Evolutionary conservation across 1,140 invertebrate genomes (phyloP).

Genomic region (Anthonomus grandis): DNA sequence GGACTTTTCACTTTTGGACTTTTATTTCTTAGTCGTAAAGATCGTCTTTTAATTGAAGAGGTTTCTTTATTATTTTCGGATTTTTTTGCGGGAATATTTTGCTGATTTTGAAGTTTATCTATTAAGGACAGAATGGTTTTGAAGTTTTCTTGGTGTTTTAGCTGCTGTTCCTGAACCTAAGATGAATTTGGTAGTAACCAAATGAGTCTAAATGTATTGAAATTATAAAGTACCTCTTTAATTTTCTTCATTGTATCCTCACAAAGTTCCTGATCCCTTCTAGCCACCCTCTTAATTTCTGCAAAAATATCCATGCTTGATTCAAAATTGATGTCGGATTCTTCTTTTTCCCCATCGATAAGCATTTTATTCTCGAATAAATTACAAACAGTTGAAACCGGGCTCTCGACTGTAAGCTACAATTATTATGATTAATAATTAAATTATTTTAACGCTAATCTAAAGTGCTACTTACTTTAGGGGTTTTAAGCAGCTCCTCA

Average conservation of each 20-base stretch:
- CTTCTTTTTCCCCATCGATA: conserved; percentile 1
- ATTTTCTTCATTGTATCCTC: conserved; percentile 1
- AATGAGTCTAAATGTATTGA: too few species aligned
- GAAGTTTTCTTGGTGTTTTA: too few species aligned
- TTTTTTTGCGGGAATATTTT: too few species aligned
- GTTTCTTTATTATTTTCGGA: too few species aligned
- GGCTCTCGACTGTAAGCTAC: not conserved
- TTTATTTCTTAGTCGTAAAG: too few species aligned
- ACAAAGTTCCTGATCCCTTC: conserved; percentile 1
- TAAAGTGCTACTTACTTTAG: not conserved
- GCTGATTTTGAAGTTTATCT: too few species aligned
- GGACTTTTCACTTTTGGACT: too few species aligned
- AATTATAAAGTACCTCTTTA: not conserved
- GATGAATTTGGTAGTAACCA: too few species aligned
- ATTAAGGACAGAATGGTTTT: too few species aligned
- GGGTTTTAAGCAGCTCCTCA: not conserved
- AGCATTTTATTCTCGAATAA: conserved; percentile 3
- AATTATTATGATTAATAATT: not conserved
- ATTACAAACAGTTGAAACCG: conserved; percentile 12
- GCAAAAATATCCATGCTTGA: not conserved
- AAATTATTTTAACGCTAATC: not conserved
- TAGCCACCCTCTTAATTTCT: not conserved
- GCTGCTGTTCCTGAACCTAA: too few species aligned
- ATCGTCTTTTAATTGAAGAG: too few species aligned
- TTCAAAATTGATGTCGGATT: not conserved